Evolutionary conservation across 2,888 invertebrate species (phyloP).

Genomic region (Drosophila neotestacea): DNA sequence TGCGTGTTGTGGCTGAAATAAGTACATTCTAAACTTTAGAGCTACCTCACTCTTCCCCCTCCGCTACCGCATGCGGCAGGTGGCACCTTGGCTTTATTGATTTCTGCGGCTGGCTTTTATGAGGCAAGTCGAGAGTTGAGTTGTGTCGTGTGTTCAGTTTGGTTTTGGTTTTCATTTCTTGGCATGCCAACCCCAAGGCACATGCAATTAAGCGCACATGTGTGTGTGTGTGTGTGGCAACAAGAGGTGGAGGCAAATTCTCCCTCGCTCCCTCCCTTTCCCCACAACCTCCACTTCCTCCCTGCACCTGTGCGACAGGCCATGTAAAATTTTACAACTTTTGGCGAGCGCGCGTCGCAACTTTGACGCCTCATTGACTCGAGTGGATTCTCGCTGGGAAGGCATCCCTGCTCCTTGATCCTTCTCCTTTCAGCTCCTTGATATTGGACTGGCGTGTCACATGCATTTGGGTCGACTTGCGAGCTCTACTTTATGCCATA

Average conservation of each 20-base stretch:
- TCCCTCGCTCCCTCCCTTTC: background rate
- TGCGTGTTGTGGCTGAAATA: constrained; percentile 72
- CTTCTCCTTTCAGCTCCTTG: background rate
- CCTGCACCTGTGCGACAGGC: constrained; percentile 71
- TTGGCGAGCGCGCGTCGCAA: constrained; percentile 72
- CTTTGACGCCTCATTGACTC: constrained; percentile 81
- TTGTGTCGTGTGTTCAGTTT: constrained; percentile 27
- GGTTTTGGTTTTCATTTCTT: constrained; percentile 36
- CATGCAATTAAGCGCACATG: constrained; percentile 83
- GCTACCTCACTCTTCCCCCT: background rate
- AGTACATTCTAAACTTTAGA: constrained; percentile 72
- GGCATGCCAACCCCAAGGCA: constrained; percentile 66
- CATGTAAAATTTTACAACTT: constrained; percentile 81
- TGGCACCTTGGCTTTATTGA: constrained; percentile 83
- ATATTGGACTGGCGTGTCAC: constrained; percentile 67
- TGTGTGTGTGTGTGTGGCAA: constrained; percentile 68
- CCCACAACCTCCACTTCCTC: background rate
- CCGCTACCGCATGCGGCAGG: constrained; percentile 26
- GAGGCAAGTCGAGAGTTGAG: constrained; percentile 57
- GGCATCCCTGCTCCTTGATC: constrained; percentile 11
- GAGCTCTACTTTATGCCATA: constrained; percentile 63
- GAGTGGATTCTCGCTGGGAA: constrained; percentile 64
- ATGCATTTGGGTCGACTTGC: constrained; percentile 76
- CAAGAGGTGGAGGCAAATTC: background rate
- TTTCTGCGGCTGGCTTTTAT: constrained; percentile 81